Conservation (phyloP, 2,888 invertebrate species). For the Elgonia sp. region DNA sequence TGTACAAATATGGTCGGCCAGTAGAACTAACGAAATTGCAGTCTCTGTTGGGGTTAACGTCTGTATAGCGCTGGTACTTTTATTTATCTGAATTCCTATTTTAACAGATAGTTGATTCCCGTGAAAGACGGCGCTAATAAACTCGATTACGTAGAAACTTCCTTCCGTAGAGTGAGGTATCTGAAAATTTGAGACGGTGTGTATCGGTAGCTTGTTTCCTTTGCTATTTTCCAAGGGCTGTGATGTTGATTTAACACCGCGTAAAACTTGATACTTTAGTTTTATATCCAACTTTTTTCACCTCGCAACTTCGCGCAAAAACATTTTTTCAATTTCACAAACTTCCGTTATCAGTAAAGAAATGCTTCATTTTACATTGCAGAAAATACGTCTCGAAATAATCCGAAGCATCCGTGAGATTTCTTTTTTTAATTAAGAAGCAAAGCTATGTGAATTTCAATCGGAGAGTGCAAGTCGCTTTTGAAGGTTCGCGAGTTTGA, state of each 20-base stretch:
- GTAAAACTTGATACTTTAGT: constrained; percentile 48
- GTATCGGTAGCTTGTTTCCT: constrained; percentile 60
- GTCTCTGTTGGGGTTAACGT: constrained; percentile 60
- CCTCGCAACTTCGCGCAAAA: constrained; percentile 25
- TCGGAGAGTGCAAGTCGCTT: too few relatives aligned
- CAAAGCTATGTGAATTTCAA: too few relatives aligned
- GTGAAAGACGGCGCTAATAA: constrained; percentile 55
- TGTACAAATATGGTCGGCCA: constrained; percentile 62
- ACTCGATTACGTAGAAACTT: constrained; percentile 71
- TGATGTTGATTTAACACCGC: constrained; percentile 56
- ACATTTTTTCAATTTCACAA: constrained; percentile 56
- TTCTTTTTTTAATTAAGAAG: constrained; percentile 43
- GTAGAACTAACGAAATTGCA: constrained; percentile 69
- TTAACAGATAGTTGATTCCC: constrained; percentile 63
- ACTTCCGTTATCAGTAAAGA: constrained; percentile 45
- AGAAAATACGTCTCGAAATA: constrained; percentile 27
- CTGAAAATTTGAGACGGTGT: constrained; percentile 56
- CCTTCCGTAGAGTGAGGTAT: constrained; percentile 48
- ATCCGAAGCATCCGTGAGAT: constrained; percentile 14
- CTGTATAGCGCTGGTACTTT: constrained; percentile 53
- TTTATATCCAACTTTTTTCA: constrained; percentile 11
- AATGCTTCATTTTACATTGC: constrained; percentile 36
- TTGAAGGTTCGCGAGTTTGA: too few relatives aligned
- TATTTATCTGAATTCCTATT: constrained; percentile 61
- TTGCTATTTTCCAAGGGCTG: constrained; percentile 50